Conservation (phyloP, 2,797 vertebrate species). For the Anguilla megastoma region DNA sequence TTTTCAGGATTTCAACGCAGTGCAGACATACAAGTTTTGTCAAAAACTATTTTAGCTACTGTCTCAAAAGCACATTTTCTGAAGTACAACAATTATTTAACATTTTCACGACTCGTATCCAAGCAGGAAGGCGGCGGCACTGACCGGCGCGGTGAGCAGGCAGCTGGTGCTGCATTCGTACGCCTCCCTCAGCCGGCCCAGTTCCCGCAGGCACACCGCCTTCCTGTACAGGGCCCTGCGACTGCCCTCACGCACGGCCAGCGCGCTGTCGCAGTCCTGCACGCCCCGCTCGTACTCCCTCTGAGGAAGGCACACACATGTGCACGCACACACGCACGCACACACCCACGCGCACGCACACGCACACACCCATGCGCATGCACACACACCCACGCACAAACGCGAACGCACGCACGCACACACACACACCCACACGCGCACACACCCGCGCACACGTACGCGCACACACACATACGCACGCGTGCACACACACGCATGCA, state of each 20-base stretch:
- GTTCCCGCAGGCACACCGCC: conserved; percentile 84
- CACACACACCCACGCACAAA: neutral
- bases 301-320: conserved; percentile 60
- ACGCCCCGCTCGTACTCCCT: conserved; percentile 87
- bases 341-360: too few species aligned
- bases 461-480: too few species aligned
- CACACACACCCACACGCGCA: too few species aligned
- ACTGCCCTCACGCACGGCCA: conserved; percentile 78
- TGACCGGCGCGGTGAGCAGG: conserved; percentile 86
- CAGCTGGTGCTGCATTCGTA: conserved; percentile 94
- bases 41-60: neutral
- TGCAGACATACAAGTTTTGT: neutral
- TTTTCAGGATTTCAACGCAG: neutral
- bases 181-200: conserved; percentile 90
- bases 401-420: neutral
- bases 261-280: conserved; percentile 89
- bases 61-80: neutral
- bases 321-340: neutral
- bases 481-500: too few species aligned
- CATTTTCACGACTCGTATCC: neutral
- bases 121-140: neutral
- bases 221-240: conserved; percentile 91
- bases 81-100: neutral
- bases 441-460: too few species aligned
- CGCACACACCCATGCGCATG: neutral